These are phyloP conservation scores for Lampris megalopsis DNA, from an alignment of 2,113 vertebrate species.

Conservation along the genomic window DNA sequence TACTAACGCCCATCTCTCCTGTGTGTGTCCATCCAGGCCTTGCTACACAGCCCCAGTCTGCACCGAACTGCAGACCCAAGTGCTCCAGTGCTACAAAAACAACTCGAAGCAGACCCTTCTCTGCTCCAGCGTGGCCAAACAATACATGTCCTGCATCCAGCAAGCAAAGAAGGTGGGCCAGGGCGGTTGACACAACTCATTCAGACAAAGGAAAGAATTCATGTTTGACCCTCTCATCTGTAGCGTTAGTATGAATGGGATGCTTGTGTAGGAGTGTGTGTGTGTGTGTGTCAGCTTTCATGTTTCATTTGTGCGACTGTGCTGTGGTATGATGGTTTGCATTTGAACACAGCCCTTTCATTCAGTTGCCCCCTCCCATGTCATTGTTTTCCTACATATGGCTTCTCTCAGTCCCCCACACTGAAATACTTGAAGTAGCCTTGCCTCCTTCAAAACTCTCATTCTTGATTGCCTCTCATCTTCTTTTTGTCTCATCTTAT, in stretches of 20 bases:
- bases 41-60: slow-evolving; percentile 85
- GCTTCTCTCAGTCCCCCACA: slow-evolving; percentile 6
- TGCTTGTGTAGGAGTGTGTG: background rate
- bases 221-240: no score
- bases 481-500: background rate
- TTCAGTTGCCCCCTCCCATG: background rate
- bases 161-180: slow-evolving; percentile 88
- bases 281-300: background rate
- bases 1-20: slow-evolving; percentile 3
- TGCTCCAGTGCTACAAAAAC: slow-evolving; percentile 90
- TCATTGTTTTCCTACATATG: background rate
- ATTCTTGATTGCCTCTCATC: background rate
- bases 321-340: background rate
- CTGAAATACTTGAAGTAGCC: background rate
- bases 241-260: background rate
- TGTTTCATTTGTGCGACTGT: slow-evolving; percentile 4
- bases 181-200: background rate
- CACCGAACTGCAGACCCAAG: slow-evolving; percentile 86
- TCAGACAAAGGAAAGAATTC: background rate
- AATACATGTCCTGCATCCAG: slow-evolving; percentile 91
- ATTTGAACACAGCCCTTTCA: background rate
- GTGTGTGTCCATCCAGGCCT: slow-evolving; percentile 72
- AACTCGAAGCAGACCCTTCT: slow-evolving; percentile 87
- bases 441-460: slow-evolving; percentile 2
- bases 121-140: slow-evolving; percentile 90